Evolutionary conservation across 1,140 invertebrate genomes (phyloP), one percentile per base, ranked within the genome.

Genomic region (Bicyclus anynana): DNA sequence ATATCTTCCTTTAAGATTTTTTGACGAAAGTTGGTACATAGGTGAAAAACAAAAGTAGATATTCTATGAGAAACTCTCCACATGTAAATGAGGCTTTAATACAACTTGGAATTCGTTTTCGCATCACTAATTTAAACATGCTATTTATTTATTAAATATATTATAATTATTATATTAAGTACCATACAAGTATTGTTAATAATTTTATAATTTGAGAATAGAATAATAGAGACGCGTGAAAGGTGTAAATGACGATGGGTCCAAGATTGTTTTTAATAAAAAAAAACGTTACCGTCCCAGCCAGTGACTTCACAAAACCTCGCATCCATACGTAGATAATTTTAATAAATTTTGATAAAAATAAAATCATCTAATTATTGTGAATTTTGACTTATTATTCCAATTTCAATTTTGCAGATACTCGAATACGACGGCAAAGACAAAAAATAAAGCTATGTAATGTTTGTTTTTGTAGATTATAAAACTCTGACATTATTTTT

Each of bases 111-210:
- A 44, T 44, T 44, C 40, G 6, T 44, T n/a, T 12, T 78, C 67
- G 65, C 69, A 67, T 84, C 67, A 66, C 72, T 62, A 69, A 61
- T 58, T 69, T 35, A 60, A 71, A 42, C 65, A 60, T 63, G 56
- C 59, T 61, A 55, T 55, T 59, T 77, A 77, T 74, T 78, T 76
- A 83, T 79, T 72, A 48, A 73, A 69, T 72, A 69, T 58, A 63
- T 67, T 74, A 66, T 62, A 60, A 33, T 33, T 33, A n/a, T 33
- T 33, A 33, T 33, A 33, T 12, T 74, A 77, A 73, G 67, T 82
- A 84, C 78, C 81, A 77, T 77, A 77, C 68, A 79, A 85, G 82
- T 87, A 87, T 84, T 84, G 69, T 81, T 69, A 56, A 68, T 72
- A 67, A 73, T 70, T 73, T 67, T 68, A 74, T 66, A 71, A 68